Conservation (phyloP, 2,113 vertebrate species). For the Callipepla californica region DNA sequence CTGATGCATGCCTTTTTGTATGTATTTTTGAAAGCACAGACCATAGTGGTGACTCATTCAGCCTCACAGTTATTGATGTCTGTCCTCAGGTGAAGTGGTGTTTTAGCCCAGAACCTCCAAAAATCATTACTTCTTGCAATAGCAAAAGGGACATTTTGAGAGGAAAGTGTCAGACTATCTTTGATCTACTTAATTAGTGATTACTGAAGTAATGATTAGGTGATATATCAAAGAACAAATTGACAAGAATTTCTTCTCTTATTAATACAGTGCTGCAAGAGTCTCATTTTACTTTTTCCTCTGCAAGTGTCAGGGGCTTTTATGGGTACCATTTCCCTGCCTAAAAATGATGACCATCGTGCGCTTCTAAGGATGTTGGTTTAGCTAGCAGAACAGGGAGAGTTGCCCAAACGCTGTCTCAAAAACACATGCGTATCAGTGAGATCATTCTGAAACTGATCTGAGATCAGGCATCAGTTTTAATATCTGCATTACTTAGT, state of each 20-base stretch:
- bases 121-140: not conserved
- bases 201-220: not conserved
- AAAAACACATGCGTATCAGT: conserved; percentile 50
- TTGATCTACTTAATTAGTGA: not conserved
- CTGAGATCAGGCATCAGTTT: conserved; percentile 34
- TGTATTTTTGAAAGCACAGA: not conserved
- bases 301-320: not conserved
- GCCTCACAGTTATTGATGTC: not conserved
- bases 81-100: not conserved
- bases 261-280: not conserved
- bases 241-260: not conserved
- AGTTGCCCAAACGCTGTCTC: conserved; percentile 10
- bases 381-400: conserved; percentile 56
- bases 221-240: not conserved
- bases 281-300: conserved; percentile 31
- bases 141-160: not conserved
- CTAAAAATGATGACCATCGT: conserved; percentile 30
- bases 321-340: conserved; percentile 1
- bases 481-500: conserved; percentile 26
- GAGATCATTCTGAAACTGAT: conserved; percentile 68
- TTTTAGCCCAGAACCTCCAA: not conserved
- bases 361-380: conserved; percentile 27
- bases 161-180: not conserved
- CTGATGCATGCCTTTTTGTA: not conserved
- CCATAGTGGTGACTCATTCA: fast-evolving